A percentile compares a stretch with the other conserved stretches of the same genome.
These are phyloP conservation scores for Anguilla anguilla DNA, from an alignment of 2,797 vertebrate species.

Conservation along the genomic window DNA sequence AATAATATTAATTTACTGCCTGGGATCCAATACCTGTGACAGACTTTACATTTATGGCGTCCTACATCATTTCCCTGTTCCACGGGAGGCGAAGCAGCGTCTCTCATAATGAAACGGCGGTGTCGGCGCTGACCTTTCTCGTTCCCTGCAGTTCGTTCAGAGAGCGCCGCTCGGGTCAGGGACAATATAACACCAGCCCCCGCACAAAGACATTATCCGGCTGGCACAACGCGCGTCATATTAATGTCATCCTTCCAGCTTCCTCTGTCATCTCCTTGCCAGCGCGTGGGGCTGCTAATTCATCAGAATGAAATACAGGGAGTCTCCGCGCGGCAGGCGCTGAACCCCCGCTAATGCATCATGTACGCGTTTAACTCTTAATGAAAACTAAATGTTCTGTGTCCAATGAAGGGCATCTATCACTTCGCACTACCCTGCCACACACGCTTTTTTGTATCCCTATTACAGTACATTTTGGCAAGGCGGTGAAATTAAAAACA, in stretches of 20 bases:
- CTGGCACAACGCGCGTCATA: constrained; percentile 57
- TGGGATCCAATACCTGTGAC: constrained; percentile 70
- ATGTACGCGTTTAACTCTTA: constrained; percentile 96
- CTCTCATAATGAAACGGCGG: constrained; percentile 64
- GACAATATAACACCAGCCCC: constrained; percentile 67
- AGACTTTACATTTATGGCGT: constrained; percentile 62
- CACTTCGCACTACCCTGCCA: constrained; percentile 71
- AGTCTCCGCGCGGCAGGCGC: constrained; percentile 60
- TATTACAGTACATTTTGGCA: constrained; percentile 43
- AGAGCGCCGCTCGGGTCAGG: constrained; percentile 57
- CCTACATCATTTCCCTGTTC: constrained; percentile 63
- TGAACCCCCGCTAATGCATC: constrained; percentile 89
- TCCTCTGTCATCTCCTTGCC: constrained; percentile 32
- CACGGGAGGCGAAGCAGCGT: constrained; percentile 54
- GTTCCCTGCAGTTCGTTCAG: constrained; percentile 51
- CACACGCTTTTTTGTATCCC: constrained; percentile 47
- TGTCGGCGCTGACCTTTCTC: constrained; percentile 65
- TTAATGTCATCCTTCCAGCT: constrained; percentile 60
- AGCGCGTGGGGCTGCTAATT: constrained; percentile 69
- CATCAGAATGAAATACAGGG: constrained; percentile 70
- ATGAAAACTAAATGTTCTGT: constrained; percentile 99
- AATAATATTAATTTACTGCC: constrained; percentile 73
- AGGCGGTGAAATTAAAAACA: constrained; percentile 48
- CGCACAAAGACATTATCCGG: constrained; percentile 67
- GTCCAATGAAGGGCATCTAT: constrained; percentile 94